These are phyloP conservation scores for Philhelius pedissequus DNA, from an alignment of 2,888 invertebrate species.

Conservation along the genomic window DNA sequence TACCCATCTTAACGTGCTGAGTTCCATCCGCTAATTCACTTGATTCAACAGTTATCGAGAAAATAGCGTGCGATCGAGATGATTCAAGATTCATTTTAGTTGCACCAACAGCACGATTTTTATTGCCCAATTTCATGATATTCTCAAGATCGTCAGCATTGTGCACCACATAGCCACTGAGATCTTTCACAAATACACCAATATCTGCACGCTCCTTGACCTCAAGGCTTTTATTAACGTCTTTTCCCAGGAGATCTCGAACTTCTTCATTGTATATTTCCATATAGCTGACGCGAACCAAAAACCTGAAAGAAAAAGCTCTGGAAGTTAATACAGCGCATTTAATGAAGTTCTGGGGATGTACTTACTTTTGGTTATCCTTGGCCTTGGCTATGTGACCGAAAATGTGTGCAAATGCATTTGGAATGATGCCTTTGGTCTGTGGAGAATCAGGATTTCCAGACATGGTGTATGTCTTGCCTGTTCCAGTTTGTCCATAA, in stretches of 20 bases:
- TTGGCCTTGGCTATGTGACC: constrained; percentile 97
- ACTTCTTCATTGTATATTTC: constrained; percentile 99
- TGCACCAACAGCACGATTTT: constrained; percentile 93
- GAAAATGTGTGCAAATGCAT: constrained; percentile 99
- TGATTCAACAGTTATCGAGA: constrained; percentile 98
- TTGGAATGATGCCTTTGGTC: constrained; percentile 96
- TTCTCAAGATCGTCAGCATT: constrained; percentile 96
- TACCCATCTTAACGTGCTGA: constrained; percentile 95
- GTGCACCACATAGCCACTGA: constrained; percentile 98
- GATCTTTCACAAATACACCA: constrained; percentile 98
- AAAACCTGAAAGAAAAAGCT: constrained; percentile 83
- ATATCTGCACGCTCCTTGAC: constrained; percentile 97
- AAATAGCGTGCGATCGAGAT: constrained; percentile 98
- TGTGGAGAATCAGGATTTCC: constrained; percentile 93
- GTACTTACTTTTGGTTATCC: constrained; percentile 89
- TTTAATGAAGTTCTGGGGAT: background rate
- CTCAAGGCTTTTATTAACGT: constrained; percentile 91
- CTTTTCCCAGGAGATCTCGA: constrained; percentile 93
- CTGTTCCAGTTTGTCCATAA: constrained; percentile 96
- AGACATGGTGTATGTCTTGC: constrained; percentile 99
- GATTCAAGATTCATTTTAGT: constrained; percentile 99
- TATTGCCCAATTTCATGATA: constrained; percentile 97
- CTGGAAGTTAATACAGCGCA: too few species aligned
- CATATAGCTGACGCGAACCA: constrained; percentile 97
- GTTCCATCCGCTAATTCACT: constrained; percentile 90